A percentile compares a stretch with the other conserved stretches of the same genome.
phyloP scores from a whole-genome alignment of 1,140 invertebrate genomes.

The Drosophila rufa region DNA sequence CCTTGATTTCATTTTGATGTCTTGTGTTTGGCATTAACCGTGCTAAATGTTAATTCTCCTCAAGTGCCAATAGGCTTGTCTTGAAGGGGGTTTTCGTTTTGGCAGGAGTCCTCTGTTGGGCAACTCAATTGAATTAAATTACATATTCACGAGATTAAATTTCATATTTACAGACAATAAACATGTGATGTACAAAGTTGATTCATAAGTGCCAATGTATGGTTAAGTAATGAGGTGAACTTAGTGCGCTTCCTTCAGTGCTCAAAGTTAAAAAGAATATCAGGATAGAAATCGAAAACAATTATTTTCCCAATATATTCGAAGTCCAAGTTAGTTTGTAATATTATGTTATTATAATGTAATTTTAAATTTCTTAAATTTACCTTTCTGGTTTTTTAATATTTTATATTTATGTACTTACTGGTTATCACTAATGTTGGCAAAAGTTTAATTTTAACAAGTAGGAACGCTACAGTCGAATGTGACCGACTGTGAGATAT shows the following conservation, averaged over 20 bases:
- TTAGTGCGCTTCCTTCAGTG: not conserved
- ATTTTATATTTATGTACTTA: too few relatives aligned
- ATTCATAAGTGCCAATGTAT: conserved; percentile 65
- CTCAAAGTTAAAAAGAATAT: too few relatives aligned
- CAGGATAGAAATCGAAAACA: too few relatives aligned
- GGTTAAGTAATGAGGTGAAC: conserved; percentile 17
- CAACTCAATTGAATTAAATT: conserved; percentile 65
- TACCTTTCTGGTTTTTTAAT: too few relatives aligned
- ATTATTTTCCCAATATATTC: too few relatives aligned
- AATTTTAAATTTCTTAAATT: too few relatives aligned
- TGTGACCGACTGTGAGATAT: too few relatives aligned
- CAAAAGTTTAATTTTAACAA: too few relatives aligned
- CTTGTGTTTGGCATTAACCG: conserved; percentile 75
- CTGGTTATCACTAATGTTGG: too few relatives aligned
- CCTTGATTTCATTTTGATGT: conserved; percentile 74
- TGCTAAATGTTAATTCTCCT: conserved; percentile 79
- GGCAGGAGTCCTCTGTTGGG: conserved; percentile 41
- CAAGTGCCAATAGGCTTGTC: conserved; percentile 60
- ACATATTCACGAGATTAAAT: conserved; percentile 63
- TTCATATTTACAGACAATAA: conserved; percentile 52
- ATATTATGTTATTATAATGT: too few relatives aligned
- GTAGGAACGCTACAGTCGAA: too few relatives aligned
- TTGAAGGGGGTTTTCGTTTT: conserved; percentile 21
- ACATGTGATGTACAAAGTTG: conserved; percentile 57
- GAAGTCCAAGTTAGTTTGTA: too few relatives aligned